A percentile compares a stretch with the other conserved stretches of the same genome.
These are phyloP conservation scores for Jaculus jaculus DNA, from an alignment of 2,113 vertebrate genomes.

Conservation along the genomic window DNA sequence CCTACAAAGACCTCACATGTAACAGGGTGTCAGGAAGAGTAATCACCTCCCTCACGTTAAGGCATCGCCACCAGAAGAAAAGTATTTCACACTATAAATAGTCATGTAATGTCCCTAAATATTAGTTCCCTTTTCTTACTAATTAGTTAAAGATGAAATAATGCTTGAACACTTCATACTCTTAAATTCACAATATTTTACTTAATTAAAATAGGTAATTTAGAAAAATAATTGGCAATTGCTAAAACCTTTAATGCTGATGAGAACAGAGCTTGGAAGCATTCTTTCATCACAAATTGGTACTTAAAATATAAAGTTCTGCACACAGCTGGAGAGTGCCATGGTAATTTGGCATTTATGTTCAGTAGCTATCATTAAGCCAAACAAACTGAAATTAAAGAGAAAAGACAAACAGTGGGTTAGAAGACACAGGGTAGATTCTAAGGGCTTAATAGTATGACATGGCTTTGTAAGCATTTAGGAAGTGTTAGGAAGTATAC, in stretches of 20 bases:
- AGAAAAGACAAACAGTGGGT: neutral
- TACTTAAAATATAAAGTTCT: constrained; percentile 47
- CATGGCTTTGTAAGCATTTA: constrained; percentile 29
- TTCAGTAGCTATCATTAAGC: constrained; percentile 54
- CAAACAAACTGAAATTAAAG: constrained; percentile 47
- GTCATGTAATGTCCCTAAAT: neutral
- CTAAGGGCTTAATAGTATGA: constrained; percentile 33
- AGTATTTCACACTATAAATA: constrained; percentile 24
- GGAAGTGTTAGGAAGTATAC: neutral
- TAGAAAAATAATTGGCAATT: constrained; percentile 69
- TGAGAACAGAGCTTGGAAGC: constrained; percentile 49
- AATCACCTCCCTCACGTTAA: neutral
- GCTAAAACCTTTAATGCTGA: constrained; percentile 48
- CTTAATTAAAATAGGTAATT: constrained; percentile 75
- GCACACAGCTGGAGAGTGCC: constrained; percentile 33
- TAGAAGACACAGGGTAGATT: neutral
- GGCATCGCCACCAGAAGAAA: neutral
- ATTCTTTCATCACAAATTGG: constrained; percentile 60
- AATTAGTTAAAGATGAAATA: constrained; percentile 72
- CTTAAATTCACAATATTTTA: constrained; percentile 76
- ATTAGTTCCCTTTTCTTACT: constrained; percentile 41
- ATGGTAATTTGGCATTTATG: constrained; percentile 24
- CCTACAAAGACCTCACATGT: neutral
- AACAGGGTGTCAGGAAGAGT: neutral
- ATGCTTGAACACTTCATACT: constrained; percentile 58